Evolutionary conservation across 2,113 vertebrate genomes (phyloP).

Genomic region (Potamarius usumacintae): DNA sequence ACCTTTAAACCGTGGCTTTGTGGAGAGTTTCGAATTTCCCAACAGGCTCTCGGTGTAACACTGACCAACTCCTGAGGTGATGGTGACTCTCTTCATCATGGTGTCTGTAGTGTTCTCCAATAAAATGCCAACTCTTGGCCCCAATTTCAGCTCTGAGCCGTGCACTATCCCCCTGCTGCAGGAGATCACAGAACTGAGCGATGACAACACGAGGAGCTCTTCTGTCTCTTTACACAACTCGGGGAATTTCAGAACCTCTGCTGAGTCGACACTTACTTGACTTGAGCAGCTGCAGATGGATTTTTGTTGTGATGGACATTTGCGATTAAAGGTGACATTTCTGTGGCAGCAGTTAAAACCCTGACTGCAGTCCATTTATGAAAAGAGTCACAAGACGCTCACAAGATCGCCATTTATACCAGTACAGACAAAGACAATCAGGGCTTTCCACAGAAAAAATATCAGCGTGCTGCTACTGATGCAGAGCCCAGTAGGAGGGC

Average conservation of each 20-base stretch:
- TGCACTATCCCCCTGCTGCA: slow-evolving; percentile 43
- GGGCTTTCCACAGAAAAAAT: too few species aligned
- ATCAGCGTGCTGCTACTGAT: too few species aligned
- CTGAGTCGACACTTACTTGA: neutral
- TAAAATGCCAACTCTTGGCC: slow-evolving; percentile 67
- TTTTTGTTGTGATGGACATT: neutral
- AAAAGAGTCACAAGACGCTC: neutral
- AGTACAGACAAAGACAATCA: too few species aligned
- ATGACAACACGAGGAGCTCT: slow-evolving; percentile 33
- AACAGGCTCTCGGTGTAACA: slow-evolving; percentile 51
- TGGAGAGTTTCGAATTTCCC: slow-evolving; percentile 55
- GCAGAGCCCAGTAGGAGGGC: too few species aligned
- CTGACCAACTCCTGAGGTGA: slow-evolving; percentile 38
- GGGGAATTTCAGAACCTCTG: neutral
- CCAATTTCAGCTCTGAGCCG: slow-evolving; percentile 62
- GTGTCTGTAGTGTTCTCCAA: slow-evolving; percentile 58
- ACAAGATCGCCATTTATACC: too few species aligned
- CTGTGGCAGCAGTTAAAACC: neutral
- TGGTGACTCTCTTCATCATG: slow-evolving; percentile 35
- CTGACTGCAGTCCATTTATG: neutral
- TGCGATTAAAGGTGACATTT: too few species aligned
- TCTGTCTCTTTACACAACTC: neutral
- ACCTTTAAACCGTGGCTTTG: neutral
- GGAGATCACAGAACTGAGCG: slow-evolving; percentile 27
- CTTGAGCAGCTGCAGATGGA: neutral